Base-by-base conservation (phyloP, 2,888 invertebrate genomes). In the Drosophila mayaguana region DNA sequence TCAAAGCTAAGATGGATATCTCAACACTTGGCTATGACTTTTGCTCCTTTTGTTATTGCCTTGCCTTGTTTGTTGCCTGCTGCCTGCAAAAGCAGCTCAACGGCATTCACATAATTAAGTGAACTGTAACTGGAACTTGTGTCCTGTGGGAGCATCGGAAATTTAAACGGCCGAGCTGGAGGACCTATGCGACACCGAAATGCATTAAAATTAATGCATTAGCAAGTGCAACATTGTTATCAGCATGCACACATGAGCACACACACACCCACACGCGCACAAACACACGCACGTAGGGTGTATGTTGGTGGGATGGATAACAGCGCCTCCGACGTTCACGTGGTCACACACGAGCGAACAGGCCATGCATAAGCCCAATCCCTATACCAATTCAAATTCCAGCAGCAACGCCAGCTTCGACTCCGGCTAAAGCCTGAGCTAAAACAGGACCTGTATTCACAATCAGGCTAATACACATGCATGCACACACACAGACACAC, bases 201-300 rank as follows among this genome's bases (percentile, higher is more conserved):
- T 85, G 84, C 90, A 85, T 85, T 85, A 85, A 85, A 85, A 85
- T 85, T 85, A 85, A 85, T 85, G 84, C 84, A 85, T 85, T 85
- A 85, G 84, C 84, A 90, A 85, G 90, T 85, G 84, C 84, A 85
- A 85, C 90, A 85, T 90, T 85, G 84, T 85, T 85, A 85, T 85
- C 84, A 90, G 84, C 73, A 72, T 81, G 90, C 90, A 85, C 85
- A 85, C 85, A 85, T 85, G 85, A 90, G 85, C 81, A 90, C 88
- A 81, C 79, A 81, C 66, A 34, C 18, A 28, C 28, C 11, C 28
- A 11, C 32, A 32, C 36, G 7, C 43, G 12, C 12, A 42, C 36
- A 14, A 18, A 18, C 4, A 18, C 9, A 42, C 74, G 88, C 74
- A 83, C 66, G 71, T 57, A 45, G 18, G 36, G 18, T 6, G 2